These are phyloP conservation scores for Drosophila stalkeri DNA, from an alignment of 2,888 invertebrate genomes.

Conservation along the genomic window DNA sequence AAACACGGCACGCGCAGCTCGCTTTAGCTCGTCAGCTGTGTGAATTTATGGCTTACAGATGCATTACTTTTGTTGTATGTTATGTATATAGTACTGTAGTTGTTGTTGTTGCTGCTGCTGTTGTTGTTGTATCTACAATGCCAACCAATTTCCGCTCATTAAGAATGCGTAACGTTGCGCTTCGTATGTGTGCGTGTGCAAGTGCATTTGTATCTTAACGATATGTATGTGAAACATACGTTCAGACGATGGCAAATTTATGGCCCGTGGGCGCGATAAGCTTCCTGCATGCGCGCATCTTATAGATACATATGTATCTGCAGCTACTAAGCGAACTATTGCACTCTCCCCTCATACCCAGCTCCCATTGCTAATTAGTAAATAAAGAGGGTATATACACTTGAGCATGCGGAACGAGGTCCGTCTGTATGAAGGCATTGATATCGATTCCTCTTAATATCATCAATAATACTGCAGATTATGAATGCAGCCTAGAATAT, in stretches of 20 bases:
- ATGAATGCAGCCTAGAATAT: neutral
- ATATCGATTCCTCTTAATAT: neutral
- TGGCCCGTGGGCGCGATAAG: slow-evolving; percentile 69
- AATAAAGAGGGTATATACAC: too few relatives aligned
- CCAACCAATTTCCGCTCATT: slow-evolving; percentile 78
- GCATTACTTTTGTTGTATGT: slow-evolving; percentile 30
- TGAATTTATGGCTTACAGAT: slow-evolving; percentile 60
- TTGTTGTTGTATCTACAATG: slow-evolving; percentile 47
- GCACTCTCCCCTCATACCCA: neutral
- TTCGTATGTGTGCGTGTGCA: slow-evolving; percentile 23
- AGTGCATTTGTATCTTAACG: slow-evolving; percentile 67
- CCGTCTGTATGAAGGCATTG: neutral
- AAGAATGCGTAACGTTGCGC: slow-evolving; percentile 64
- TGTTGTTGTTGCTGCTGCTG: slow-evolving; percentile 7
- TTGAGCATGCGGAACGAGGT: neutral
- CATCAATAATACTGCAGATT: neutral
- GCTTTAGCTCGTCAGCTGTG: slow-evolving; percentile 41
- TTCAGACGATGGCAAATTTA: slow-evolving; percentile 66
- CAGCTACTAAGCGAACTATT: slow-evolving; percentile 15
- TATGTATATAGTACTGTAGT: neutral
- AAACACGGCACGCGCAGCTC: slow-evolving; percentile 49
- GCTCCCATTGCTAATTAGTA: neutral
- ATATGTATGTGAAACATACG: slow-evolving; percentile 74
- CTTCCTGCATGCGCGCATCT: slow-evolving; percentile 60
- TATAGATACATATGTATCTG: slow-evolving; percentile 7